Percentiles rank a stretch among this genome's conserved stretches.
Conservation (phyloP, 1,140 invertebrate genomes). For the Nephotettix cincticeps region DNA sequence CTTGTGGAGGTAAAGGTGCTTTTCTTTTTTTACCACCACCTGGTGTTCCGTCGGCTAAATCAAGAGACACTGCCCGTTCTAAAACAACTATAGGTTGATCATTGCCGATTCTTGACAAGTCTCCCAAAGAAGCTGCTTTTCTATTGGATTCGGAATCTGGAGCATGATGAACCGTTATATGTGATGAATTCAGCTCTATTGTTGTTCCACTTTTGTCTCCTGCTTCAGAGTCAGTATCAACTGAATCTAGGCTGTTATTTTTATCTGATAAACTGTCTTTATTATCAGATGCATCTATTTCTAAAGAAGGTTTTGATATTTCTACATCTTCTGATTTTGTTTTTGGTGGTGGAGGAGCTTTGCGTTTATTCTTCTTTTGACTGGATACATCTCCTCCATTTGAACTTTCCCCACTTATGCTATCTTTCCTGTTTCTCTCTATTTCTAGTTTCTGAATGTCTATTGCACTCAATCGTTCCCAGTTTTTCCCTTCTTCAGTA, state of each 20-base stretch:
- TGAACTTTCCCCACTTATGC: conserved; percentile 34
- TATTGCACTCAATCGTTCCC: conserved; percentile 16
- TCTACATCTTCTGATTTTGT: conserved; percentile 30
- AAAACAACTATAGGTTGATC: conserved; percentile 56
- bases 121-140: conserved; percentile 77
- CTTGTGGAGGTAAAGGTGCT: conserved; percentile 54
- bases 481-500: conserved; percentile 27
- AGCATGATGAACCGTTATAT: conserved; percentile 70
- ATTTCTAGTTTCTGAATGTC: conserved; percentile 4
- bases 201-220: conserved; percentile 48
- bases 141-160: conserved; percentile 63
- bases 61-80: conserved; percentile 78
- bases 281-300: conserved; percentile 31
- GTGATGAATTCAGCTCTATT: conserved; percentile 69
- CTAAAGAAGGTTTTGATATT: conserved; percentile 24
- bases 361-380: conserved; percentile 65
- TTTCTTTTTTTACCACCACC: conserved; percentile 67
- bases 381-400: conserved; percentile 30
- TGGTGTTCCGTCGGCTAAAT: conserved; percentile 66
- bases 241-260: conserved; percentile 32
- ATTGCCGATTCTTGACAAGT: conserved; percentile 70
- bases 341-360: conserved; percentile 66
- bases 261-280: conserved; percentile 34
- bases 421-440: conserved; percentile 29
- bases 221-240: conserved; percentile 53